phyloP scores from a whole-genome alignment of 2,113 vertebrate genomes.

The Oreotrochilus melanogaster region DNA sequence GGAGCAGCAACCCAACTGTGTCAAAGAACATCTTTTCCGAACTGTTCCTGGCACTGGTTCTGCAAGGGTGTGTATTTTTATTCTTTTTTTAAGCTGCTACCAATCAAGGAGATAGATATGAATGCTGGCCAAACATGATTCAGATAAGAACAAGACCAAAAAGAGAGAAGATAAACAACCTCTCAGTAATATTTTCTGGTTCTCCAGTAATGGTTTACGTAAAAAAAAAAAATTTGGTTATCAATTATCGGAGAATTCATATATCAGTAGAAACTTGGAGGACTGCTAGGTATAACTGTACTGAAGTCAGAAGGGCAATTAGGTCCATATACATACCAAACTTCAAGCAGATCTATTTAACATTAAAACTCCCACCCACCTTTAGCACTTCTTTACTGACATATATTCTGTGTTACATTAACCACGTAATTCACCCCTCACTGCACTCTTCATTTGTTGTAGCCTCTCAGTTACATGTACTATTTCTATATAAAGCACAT shows the following conservation, averaged over 20 bases:
- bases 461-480: background rate
- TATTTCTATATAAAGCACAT: slow-evolving; percentile 22
- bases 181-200: slow-evolving; percentile 12
- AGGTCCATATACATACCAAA: background rate
- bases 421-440: background rate
- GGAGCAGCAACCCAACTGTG: background rate
- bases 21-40: background rate
- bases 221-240: slow-evolving; percentile 37
- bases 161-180: background rate
- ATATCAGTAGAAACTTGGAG: background rate
- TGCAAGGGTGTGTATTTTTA: background rate
- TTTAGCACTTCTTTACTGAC: slow-evolving; percentile 27
- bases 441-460: background rate
- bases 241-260: slow-evolving; percentile 29
- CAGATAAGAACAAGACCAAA: background rate
- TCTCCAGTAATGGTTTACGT: background rate
- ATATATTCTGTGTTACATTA: slow-evolving; percentile 13
- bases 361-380: background rate
- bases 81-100: background rate
- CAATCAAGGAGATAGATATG: background rate
- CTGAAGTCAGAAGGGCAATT: slow-evolving; percentile 21
- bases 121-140: slow-evolving; percentile 18
- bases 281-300: slow-evolving; percentile 1
- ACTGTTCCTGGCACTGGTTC: background rate
- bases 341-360: background rate